Percentiles rank a stretch among this genome's conserved stretches.
Evolutionary conservation across 2,113 vertebrate species (phyloP).

Genomic region (Eleginops maclovinus): DNA sequence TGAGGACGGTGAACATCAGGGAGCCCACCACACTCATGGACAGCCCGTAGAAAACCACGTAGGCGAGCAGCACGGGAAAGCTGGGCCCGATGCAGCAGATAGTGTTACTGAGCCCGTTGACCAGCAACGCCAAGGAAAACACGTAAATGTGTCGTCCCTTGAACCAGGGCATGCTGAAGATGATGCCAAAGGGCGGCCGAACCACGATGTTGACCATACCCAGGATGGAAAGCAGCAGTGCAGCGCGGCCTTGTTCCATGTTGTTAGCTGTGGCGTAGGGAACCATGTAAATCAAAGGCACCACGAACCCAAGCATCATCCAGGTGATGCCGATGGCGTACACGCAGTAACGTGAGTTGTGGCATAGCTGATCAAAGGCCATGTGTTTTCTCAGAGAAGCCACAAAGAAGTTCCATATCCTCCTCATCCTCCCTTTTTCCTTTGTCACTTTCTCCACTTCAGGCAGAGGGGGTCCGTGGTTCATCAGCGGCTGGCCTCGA

Average conservation of each 20-base stretch:
- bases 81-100: slow-evolving; percentile 84
- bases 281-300: slow-evolving; percentile 91
- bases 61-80: slow-evolving; percentile 86
- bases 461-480: slow-evolving; percentile 30
- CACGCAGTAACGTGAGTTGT: slow-evolving; percentile 86
- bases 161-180: slow-evolving; percentile 84
- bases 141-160: slow-evolving; percentile 87
- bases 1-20: slow-evolving; percentile 92
- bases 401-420: slow-evolving; percentile 9
- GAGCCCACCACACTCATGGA: slow-evolving; percentile 91
- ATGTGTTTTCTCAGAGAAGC: slow-evolving; percentile 82
- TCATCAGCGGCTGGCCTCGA: slow-evolving; percentile 58
- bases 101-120: slow-evolving; percentile 91
- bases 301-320: slow-evolving; percentile 90
- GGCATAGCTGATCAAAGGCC: slow-evolving; percentile 91
- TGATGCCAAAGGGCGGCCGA: slow-evolving; percentile 85
- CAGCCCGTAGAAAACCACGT: slow-evolving; percentile 86
- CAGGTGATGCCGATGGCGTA: slow-evolving; percentile 87
- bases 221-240: slow-evolving; percentile 88
- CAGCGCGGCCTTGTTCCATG: slow-evolving; percentile 86
- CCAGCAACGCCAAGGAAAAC: slow-evolving; percentile 82
- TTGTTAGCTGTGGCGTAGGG: slow-evolving; percentile 86
- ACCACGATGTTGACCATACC: slow-evolving; percentile 92
- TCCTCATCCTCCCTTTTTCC: slow-evolving; percentile 8
- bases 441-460: slow-evolving; percentile 28